A percentile compares a stretch with the other conserved stretches of the same genome.
phyloP scores from a whole-genome alignment of 2,113 vertebrate genomes.

The Ancistrus triradiatus region DNA sequence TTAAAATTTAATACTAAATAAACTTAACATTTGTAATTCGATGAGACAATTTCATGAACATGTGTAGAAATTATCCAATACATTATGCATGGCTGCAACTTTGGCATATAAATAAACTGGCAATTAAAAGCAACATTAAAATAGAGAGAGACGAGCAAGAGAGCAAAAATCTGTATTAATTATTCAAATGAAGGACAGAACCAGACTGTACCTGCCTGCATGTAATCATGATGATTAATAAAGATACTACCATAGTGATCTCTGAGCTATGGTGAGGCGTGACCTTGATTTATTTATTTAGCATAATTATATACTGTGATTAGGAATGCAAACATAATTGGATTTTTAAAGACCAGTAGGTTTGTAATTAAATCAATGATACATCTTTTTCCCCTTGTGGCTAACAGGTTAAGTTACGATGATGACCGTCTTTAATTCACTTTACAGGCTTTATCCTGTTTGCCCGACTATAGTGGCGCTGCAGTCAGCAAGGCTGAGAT shows the following conservation, averaged over 20 bases:
- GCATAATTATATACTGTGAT: conserved; percentile 88
- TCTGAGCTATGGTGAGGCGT: conserved; percentile 78
- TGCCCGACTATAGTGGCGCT: conserved; percentile 17
- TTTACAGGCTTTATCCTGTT: conserved; percentile 40
- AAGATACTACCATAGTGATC: conserved; percentile 68
- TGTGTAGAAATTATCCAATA: conserved; percentile 66
- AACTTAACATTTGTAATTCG: conserved; percentile 78
- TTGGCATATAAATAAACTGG: conserved; percentile 66
- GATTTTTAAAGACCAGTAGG: conserved; percentile 76
- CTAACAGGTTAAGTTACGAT: conserved; percentile 55
- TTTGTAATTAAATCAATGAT: conserved; percentile 77
- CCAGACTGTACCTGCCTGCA: conserved; percentile 67
- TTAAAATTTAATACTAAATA: conserved; percentile 72
- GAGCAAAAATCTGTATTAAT: conserved; percentile 58
- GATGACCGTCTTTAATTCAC: conserved; percentile 39
- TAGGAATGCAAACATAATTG: conserved; percentile 92
- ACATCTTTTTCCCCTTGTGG: conserved; percentile 68
- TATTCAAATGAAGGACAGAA: conserved; percentile 66
- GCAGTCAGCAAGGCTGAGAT: conserved; percentile 46
- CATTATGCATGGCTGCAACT: conserved; percentile 70
- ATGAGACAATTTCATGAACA: conserved; percentile 74
- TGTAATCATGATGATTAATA: conserved; percentile 70
- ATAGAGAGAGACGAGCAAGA: not conserved
- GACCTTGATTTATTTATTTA: conserved; percentile 90
- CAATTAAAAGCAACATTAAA: conserved; percentile 62